A percentile compares a stretch with the other conserved stretches of the same genome.
Evolutionary conservation across 2,797 vertebrate genomes (phyloP).

Genomic region (Acipenser transmontanus): DNA sequence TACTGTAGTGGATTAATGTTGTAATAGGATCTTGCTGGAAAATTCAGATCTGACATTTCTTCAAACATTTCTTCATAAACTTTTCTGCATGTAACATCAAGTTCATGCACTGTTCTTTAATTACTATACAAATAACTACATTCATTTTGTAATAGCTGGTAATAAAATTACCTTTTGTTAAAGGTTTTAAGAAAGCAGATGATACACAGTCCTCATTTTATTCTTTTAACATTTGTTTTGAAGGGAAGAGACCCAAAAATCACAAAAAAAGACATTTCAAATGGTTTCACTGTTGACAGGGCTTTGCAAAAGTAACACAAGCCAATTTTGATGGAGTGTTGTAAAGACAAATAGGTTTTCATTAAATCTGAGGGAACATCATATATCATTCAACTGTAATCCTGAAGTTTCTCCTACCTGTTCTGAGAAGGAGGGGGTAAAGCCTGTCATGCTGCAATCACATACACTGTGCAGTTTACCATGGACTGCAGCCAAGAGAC

Average conservation of each 20-base stretch:
- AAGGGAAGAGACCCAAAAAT: constrained; percentile 55
- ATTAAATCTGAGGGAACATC: background rate
- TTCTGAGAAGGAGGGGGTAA: background rate
- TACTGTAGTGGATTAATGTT: no score
- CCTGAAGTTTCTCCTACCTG: background rate
- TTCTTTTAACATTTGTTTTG: constrained; percentile 49
- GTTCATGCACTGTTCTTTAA: no score
- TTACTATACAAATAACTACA: no score
- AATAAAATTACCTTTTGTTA: no score
- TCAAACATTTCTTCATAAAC: no score
- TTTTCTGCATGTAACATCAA: no score
- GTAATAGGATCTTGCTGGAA: no score
- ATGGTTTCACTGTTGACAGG: constrained; percentile 48
- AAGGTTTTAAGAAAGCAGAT: constrained; percentile 37
- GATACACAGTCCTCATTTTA: constrained; percentile 48
- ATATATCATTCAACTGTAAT: background rate
- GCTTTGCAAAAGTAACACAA: constrained; percentile 34
- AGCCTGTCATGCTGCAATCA: constrained; percentile 6
- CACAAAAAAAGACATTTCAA: constrained; percentile 52
- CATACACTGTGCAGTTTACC: background rate
- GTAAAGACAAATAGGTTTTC: constrained; percentile 32
- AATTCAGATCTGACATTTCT: no score
- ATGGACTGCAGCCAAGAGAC: constrained; percentile 9
- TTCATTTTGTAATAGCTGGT: no score
- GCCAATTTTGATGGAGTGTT: constrained; percentile 38